A percentile compares a stretch with the other conserved stretches of the same genome.
Evolutionary conservation across 2,113 vertebrate genomes (phyloP).

Genomic region (Scophthalmus maximus): DNA sequence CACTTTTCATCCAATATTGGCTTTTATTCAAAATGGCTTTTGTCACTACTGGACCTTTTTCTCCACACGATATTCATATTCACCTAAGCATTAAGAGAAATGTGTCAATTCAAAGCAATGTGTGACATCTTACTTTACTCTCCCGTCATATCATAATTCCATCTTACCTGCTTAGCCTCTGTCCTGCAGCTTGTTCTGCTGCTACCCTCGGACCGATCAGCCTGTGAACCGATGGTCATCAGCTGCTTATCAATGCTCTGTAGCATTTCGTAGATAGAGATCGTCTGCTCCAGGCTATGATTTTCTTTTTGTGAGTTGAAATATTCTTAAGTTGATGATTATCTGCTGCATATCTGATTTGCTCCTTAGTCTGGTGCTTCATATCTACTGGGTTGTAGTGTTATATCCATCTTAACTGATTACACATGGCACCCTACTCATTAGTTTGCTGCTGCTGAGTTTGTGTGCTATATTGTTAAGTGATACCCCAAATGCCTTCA

Average conservation of each 20-base stretch:
- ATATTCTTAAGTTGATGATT: slow-evolving; percentile 47
- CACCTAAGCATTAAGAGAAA: not conserved
- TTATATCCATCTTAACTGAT: slow-evolving; percentile 42
- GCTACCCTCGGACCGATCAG: slow-evolving; percentile 2
- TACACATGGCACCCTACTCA: not conserved
- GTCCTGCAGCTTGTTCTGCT: slow-evolving; percentile 19
- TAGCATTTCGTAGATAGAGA: slow-evolving; percentile 23
- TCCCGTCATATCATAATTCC: slow-evolving; percentile 58
- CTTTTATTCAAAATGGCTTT: slow-evolving; percentile 2
- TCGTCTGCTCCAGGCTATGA: slow-evolving; percentile 18
- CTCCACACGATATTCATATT: not conserved
- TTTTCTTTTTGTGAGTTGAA: slow-evolving; percentile 5
- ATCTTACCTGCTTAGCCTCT: slow-evolving; percentile 47
- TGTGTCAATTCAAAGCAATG: slow-evolving; percentile 32
- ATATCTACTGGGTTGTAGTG: slow-evolving; percentile 39
- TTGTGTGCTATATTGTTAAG: not conserved
- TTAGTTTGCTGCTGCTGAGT: not conserved
- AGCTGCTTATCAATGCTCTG: slow-evolving; percentile 35
- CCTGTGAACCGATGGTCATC: slow-evolving; percentile 47
- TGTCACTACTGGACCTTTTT: slow-evolving; percentile 14
- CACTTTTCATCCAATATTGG: not conserved
- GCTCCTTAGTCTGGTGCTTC: slow-evolving; percentile 26
- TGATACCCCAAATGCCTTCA: slow-evolving; percentile 3
- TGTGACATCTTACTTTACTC: slow-evolving; percentile 21
- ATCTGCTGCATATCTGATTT: slow-evolving; percentile 33